Evolutionary conservation across 2,888 invertebrate species (phyloP), one percentile per base, ranked within the genome.

Genomic region (Macaria notata): DNA sequence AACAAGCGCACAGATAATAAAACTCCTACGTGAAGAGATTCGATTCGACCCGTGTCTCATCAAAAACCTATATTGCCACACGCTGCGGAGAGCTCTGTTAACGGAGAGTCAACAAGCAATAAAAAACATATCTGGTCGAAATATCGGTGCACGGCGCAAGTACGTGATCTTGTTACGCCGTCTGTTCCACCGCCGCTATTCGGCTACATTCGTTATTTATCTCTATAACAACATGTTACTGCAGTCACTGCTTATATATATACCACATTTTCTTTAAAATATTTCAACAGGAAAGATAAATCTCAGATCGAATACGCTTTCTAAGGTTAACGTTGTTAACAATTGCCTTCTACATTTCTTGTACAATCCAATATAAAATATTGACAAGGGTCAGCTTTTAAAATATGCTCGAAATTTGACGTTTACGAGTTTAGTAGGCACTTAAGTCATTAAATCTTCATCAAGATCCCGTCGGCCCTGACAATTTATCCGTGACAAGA

Each of bases 101-200:
- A 70, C 59, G 61, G 63, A 59, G 66, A 71, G 68, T 69, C 69
- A 73, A 68, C 73, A 64, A 68, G 68, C 70, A 75, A 79, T 76
- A 78, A 79, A 70, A 78, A 77, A 69, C 64, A 72, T 76, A 76
- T 75, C 71, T 62, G 64, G 66, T 63, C 71, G 64, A 76, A 72
- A 76, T 75, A 78, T 71, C 69, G 68, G 68, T 63, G 61, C 64
- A 60, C 61, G 52, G 58, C 62, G 64, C 59, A 61, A 44, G 71
- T 68, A 79, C 81, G 78, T 82, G 79, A 81, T 81, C 78, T 81
- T 69, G 72, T 79, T 80, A 79, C 61, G 54, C 58, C 4, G 58
- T 61, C 65, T 61, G 61, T 57, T 63, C 59, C 63, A 61, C 56
- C 59, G 46, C 60, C 46, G 59, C 59, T 56, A 69, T 42, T 31